Evolutionary conservation across 2,888 invertebrate species (phyloP).

Genomic region (Erebia ligea): DNA sequence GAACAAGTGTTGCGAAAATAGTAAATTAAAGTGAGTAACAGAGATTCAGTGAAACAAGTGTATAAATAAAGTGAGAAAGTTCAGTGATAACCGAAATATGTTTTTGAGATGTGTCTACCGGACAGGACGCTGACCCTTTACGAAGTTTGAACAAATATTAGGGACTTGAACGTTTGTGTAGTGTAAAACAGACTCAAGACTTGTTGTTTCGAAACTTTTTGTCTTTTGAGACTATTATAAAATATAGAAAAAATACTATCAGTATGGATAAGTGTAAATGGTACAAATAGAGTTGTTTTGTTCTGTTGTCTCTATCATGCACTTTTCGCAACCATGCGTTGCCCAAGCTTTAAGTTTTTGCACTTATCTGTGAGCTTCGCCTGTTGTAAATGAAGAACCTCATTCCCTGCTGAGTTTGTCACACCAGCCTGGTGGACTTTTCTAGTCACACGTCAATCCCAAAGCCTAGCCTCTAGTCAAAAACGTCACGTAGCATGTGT

Average conservation of each 20-base stretch:
- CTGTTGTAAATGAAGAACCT: neutral
- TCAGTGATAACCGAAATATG: slow-evolving; percentile 58
- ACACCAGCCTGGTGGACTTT: too few relatives aligned
- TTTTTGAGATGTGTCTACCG: slow-evolving; percentile 65
- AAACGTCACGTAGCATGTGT: neutral
- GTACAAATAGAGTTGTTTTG: neutral
- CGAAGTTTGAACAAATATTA: slow-evolving; percentile 56
- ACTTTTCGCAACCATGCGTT: neutral
- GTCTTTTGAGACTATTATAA: neutral
- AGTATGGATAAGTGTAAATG: neutral
- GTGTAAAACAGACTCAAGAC: slow-evolving; percentile 1
- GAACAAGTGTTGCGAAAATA: slow-evolving; percentile 36
- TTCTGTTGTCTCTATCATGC: neutral
- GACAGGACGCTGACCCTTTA: slow-evolving; percentile 77
- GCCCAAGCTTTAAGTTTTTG: too few relatives aligned
- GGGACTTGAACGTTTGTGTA: slow-evolving; percentile 32
- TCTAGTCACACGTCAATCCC: neutral
- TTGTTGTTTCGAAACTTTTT: slow-evolving; percentile 3
- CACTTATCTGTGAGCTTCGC: neutral
- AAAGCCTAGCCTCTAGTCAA: neutral
- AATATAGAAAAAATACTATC: neutral
- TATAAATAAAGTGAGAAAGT: slow-evolving; percentile 45
- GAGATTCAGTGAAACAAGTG: slow-evolving; percentile 44
- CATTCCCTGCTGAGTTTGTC: neutral
- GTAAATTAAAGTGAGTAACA: slow-evolving; percentile 8